These are phyloP conservation scores for Falco berigora DNA, from an alignment of 2,797 vertebrate genomes.

Conservation along the genomic window DNA sequence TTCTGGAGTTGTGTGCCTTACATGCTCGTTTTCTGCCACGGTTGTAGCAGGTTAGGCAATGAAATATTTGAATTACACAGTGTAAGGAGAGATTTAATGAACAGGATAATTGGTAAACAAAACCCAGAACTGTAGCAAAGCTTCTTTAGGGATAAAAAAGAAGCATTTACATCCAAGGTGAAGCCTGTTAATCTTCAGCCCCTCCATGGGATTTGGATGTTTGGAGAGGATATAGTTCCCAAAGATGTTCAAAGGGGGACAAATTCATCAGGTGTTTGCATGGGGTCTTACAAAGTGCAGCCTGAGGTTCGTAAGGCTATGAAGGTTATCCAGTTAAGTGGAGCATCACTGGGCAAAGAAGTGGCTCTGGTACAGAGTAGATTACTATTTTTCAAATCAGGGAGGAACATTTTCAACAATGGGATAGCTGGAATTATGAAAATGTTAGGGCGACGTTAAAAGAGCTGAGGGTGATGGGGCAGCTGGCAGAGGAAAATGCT, in stretches of 20 bases:
- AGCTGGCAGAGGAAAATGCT: background rate
- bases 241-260: background rate
- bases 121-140: background rate
- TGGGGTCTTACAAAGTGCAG: background rate
- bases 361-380: background rate
- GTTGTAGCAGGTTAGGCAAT: background rate
- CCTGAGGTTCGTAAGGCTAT: background rate
- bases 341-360: background rate
- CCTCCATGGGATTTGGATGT: background rate
- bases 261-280: background rate
- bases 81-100: background rate
- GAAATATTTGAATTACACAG: background rate
- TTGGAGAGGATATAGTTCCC: background rate
- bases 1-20: background rate
- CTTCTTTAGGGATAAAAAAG: background rate
- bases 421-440: background rate
- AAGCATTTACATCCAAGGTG: background rate
- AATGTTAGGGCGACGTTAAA: background rate
- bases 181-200: background rate
- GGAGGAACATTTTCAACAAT: background rate
- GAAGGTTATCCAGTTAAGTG: background rate
- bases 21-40: background rate
- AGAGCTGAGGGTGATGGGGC: background rate
- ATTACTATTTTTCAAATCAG: background rate
- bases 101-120: background rate